Evolutionary conservation across 2,113 vertebrate genomes (phyloP).

Genomic region (Takifugu flavidus): DNA sequence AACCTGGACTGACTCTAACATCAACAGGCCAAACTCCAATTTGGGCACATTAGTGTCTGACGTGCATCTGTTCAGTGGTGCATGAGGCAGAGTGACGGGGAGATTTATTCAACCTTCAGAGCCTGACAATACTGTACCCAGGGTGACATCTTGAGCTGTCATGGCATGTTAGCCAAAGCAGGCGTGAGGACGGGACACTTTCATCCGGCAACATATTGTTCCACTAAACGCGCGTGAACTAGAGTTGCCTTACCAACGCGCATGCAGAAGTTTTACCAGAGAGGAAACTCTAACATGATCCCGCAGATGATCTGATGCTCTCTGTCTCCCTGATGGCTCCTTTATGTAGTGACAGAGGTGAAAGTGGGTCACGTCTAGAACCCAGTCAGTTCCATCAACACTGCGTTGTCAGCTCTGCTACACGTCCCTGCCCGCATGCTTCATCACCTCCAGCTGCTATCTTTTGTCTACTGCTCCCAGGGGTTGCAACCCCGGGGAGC

Average conservation of each 20-base stretch:
- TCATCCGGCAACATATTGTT: slow-evolving; percentile 34
- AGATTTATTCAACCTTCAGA: slow-evolving; percentile 38
- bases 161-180: slow-evolving; percentile 59
- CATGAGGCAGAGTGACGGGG: slow-evolving; percentile 33
- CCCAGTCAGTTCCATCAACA: slow-evolving; percentile 44
- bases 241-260: background rate
- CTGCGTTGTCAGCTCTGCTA: slow-evolving; percentile 41
- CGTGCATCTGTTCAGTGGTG: slow-evolving; percentile 31
- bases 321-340: slow-evolving; percentile 31
- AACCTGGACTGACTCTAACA: too few species aligned
- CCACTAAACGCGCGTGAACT: slow-evolving; percentile 10
- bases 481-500: slow-evolving; percentile 38
- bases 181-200: slow-evolving; percentile 25
- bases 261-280: background rate
- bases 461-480: slow-evolving; percentile 60
- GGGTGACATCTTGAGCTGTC: slow-evolving; percentile 65
- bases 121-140: slow-evolving; percentile 53
- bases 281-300: background rate
- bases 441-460: slow-evolving; percentile 63
- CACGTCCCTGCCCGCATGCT: slow-evolving; percentile 40
- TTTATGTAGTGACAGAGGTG: slow-evolving; percentile 55
- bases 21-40: slow-evolving; percentile 16
- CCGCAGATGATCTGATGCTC: background rate
- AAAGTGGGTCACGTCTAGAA: slow-evolving; percentile 66
- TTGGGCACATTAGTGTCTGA: slow-evolving; percentile 5